Base-by-base conservation (phyloP, 2,888 invertebrate genomes). In the Brachyopa scutellaris region DNA sequence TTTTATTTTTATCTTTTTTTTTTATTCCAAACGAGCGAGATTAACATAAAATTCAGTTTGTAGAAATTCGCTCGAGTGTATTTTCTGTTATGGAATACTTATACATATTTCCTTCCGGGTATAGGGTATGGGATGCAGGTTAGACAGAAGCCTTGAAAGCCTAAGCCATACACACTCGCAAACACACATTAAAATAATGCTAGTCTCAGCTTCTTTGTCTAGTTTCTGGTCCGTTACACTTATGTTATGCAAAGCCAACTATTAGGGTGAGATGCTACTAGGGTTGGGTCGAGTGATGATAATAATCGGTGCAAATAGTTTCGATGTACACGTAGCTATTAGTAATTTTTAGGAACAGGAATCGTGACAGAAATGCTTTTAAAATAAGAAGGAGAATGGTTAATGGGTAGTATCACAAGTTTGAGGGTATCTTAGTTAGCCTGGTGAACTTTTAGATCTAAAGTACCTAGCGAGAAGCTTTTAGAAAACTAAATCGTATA, bases 11-110 rank as follows among this genome's bases (percentile, higher is more conserved):
- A n/a, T n/a, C n/a, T n/a, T n/a, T n/a, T n/a, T n/a, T n/a, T n/a
- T n/a, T n/a, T n/a, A n/a, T n/a, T n/a, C n/a, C n/a, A 62, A 69
- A 51, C 42, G 40, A 11, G 26, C 33, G 36, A 21, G 31, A 80
- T 74, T 80, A 59, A 55, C 74, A 80, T 80, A 80, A 17, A 69
- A 64, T 45, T 51, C 38, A 70, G 42, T 62, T 74, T 59, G 26
- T 13, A 26, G 53, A 64, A 62, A 53, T 59, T 64, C 42, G 3
- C 23, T 74, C 40, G 49, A 74, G 69, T 57, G 62, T 49, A 7
- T 9, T n/a, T n/a, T 40, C 33, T 53, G 40, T 53, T n/a, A 36
- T 42, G 55, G 19, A 67, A 51, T 74, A 45, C 29, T 66, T 33
- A 49, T 57, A 67, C 36, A 61, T 64, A 62, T 69, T 57, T 62